phyloP scores from a whole-genome alignment of 1,140 invertebrate species.

The Spodoptera litura region DNA sequence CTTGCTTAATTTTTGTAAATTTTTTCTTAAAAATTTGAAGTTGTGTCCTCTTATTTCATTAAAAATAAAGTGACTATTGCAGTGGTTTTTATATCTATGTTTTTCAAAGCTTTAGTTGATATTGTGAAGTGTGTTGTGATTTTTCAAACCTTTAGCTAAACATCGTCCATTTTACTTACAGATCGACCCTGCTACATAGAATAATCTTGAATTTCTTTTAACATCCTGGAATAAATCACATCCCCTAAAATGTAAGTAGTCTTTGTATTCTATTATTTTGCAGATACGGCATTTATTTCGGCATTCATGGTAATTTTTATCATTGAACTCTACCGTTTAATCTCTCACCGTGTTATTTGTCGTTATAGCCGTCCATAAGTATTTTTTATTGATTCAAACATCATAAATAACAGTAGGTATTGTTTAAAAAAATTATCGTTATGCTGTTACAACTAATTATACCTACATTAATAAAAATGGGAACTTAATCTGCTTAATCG shows the following conservation, averaged over 20 bases:
- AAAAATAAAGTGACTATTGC: not conserved
- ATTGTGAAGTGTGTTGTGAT: conserved; percentile 17
- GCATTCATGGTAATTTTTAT: conserved; percentile 3
- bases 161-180: conserved; percentile 60
- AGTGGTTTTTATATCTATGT: not conserved
- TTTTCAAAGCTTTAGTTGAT: not conserved
- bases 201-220: conserved; percentile 68
- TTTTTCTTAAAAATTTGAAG: not conserved
- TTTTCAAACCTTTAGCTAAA: not conserved
- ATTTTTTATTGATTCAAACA: too few species aligned
- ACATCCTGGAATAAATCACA: conserved; percentile 64
- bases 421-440: too few species aligned
- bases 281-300: conserved; percentile 14
- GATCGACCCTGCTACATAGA: conserved; percentile 73
- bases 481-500: too few species aligned
- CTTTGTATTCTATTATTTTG: conserved; percentile 1
- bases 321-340: not conserved
- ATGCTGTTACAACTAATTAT: too few species aligned
- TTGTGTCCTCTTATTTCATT: not conserved
- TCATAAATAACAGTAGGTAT: too few species aligned
- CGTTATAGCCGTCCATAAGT: too few species aligned
- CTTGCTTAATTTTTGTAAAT: not conserved
- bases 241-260: conserved; percentile 71
- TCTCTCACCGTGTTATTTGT: too few species aligned
- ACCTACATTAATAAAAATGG: too few species aligned